Evolutionary conservation across 2,113 vertebrate species (phyloP).

Genomic region (Pimephales promelas): DNA sequence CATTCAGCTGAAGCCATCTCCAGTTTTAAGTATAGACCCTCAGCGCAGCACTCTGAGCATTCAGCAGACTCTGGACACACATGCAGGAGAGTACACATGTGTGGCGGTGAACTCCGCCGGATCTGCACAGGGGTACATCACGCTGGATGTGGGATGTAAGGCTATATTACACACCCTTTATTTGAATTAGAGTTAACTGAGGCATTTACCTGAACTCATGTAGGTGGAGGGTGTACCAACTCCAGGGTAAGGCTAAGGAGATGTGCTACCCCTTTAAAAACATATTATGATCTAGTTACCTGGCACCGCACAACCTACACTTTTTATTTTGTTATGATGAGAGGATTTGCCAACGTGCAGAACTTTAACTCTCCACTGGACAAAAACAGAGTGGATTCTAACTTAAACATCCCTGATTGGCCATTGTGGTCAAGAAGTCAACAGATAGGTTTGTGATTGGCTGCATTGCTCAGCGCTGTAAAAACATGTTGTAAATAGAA

Average conservation of each 20-base stretch:
- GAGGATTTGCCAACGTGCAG: background rate
- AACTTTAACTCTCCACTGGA: background rate
- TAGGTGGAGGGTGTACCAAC: no score
- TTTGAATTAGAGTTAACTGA: conserved; percentile 23
- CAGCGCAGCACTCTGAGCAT: conserved; percentile 83
- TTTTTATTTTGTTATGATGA: background rate
- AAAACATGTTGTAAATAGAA: background rate
- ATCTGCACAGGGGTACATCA: conserved; percentile 82
- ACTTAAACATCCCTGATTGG: background rate
- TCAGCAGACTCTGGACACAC: conserved; percentile 81
- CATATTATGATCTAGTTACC: no score
- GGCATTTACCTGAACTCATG: background rate
- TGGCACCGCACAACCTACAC: no score
- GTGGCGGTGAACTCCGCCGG: conserved; percentile 88
- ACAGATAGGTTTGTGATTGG: background rate
- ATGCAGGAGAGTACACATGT: conserved; percentile 92
- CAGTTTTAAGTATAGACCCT: conserved; percentile 77
- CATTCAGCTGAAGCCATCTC: conserved; percentile 80
- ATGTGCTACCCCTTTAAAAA: no score
- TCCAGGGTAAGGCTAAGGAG: no score
- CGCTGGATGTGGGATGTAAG: conserved; percentile 94
- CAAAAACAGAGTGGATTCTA: background rate
- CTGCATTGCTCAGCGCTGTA: background rate
- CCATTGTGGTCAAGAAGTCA: background rate
- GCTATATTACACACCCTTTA: conserved; percentile 28